Evolutionary conservation across 1,140 invertebrate genomes (phyloP).

Genomic region (Heliconius hewitsoni): DNA sequence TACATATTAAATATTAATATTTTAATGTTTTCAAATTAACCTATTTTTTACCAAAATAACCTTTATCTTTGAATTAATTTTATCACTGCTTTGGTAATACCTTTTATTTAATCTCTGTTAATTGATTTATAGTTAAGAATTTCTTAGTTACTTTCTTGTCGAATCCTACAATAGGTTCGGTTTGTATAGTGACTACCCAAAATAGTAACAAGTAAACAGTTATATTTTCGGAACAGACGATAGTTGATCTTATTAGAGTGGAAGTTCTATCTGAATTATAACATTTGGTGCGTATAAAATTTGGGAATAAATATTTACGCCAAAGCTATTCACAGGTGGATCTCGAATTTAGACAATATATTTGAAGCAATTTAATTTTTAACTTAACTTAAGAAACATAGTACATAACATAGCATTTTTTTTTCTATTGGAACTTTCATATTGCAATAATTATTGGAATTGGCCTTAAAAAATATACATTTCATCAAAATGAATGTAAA

Average conservation of each 20-base stretch:
- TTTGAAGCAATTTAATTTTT: background rate
- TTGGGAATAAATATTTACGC: background rate
- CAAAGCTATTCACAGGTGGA: background rate
- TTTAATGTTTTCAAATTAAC: no score
- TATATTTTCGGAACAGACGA: slow-evolving; percentile 8
- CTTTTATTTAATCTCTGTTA: background rate
- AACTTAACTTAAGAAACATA: background rate
- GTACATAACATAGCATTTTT: background rate
- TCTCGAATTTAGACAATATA: background rate
- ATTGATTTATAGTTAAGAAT: background rate
- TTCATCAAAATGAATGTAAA: no score
- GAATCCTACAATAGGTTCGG: background rate
- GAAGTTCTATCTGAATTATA: slow-evolving; percentile 10
- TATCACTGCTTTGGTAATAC: no score
- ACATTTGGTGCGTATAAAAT: slow-evolving; percentile 10
- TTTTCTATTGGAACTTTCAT: background rate
- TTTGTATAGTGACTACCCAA: background rate
- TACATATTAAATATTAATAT: no score
- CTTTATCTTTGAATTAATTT: no score
- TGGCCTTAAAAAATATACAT: no score
- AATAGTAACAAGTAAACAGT: slow-evolving; percentile 4
- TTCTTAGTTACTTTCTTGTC: background rate
- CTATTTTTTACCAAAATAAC: no score
- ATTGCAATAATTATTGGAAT: background rate
- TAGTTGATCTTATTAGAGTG: slow-evolving; percentile 9